Base-by-base conservation (phyloP, 2,888 invertebrate species). In the Stictocephala bisonia region DNA sequence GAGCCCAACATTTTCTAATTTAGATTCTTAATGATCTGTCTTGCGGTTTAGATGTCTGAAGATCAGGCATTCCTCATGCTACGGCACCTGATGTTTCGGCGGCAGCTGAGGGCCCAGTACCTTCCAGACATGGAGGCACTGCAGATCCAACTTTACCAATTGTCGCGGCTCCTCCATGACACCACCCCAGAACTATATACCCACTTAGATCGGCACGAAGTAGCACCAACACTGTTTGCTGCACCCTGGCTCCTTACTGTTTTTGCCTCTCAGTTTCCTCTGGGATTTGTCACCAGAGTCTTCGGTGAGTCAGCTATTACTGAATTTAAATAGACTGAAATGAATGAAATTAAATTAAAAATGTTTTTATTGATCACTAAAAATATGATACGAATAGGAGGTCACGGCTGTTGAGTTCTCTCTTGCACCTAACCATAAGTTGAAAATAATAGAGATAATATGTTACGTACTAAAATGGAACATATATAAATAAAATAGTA, bases 181-280 rank as follows among this genome's bases (percentile, higher is more conserved):
- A 90, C 91, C 79, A 86, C 94, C 76, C 93, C 93, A 0, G 93
- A 94, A 72, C 86, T 98, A 44, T 96, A 97, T 84, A 88, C 90
- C 3, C 96, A 96, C 85, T 88, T 97, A 78, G 93, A 94, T 80
- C 86, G 89, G 13, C 90, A 96, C 82, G 97, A 98, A 84, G 94
- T 98, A 4, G 92, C 95, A 0, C 97, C 97, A 0, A 96, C 97
- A 0, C 85, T 98, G 3, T 98, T 97, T 84, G 97, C 97, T 0
- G 97, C 98, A 0, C 97, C 98, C 0, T 98, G 98, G 98, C 91
- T 98, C 82, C 88, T 98, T 2, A 98, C 98, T 0, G 86, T 96
- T 35, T 98, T 98, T 85, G 96, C 98, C 48, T 97, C 97, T 68
- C 97, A 97, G 85, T 98, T 98, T 83, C 96, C 97, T 0, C 85